Percentiles rank a stretch among this genome's conserved stretches.
Evolutionary conservation across 2,888 invertebrate genomes (phyloP).

Genomic region (Eupithecia abbreviata): DNA sequence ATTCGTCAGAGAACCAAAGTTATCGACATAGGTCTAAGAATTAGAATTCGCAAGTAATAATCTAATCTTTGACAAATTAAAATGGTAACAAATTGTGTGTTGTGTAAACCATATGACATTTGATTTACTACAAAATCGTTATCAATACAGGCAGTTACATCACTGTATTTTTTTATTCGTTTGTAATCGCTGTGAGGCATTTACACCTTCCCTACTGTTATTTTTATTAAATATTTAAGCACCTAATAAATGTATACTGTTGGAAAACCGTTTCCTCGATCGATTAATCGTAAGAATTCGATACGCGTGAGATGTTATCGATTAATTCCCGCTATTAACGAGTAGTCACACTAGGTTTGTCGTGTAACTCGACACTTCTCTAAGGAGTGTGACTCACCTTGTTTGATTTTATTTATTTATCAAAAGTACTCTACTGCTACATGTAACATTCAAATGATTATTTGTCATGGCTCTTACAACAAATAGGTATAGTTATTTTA

Average conservation of each 20-base stretch:
- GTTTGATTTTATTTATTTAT: conserved; percentile 28
- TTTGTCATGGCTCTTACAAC: too few species aligned
- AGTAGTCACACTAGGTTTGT: conserved; percentile 69
- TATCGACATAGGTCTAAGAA: too few species aligned
- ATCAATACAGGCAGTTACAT: not conserved
- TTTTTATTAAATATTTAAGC: conserved; percentile 35
- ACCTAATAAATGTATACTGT: conserved; percentile 43
- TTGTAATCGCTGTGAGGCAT: not conserved
- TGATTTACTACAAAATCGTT: not conserved
- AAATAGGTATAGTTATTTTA: too few species aligned
- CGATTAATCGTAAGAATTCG: conserved; percentile 53
- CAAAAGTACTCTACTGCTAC: not conserved
- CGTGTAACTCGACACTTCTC: conserved; percentile 73
- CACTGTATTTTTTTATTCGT: not conserved
- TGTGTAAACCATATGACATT: too few species aligned
- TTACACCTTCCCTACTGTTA: conserved; percentile 41
- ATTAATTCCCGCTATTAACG: conserved; percentile 67
- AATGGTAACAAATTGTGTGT: too few species aligned
- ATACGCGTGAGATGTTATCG: conserved; percentile 64
- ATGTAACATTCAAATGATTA: too few species aligned
- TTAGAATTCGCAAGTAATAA: too few species aligned
- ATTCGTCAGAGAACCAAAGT: too few species aligned
- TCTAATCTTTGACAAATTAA: too few species aligned
- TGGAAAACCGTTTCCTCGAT: conserved; percentile 48
- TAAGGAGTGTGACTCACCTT: conserved; percentile 47